phyloP scores from a whole-genome alignment of 1,140 invertebrate genomes.

The Apis florea region DNA sequence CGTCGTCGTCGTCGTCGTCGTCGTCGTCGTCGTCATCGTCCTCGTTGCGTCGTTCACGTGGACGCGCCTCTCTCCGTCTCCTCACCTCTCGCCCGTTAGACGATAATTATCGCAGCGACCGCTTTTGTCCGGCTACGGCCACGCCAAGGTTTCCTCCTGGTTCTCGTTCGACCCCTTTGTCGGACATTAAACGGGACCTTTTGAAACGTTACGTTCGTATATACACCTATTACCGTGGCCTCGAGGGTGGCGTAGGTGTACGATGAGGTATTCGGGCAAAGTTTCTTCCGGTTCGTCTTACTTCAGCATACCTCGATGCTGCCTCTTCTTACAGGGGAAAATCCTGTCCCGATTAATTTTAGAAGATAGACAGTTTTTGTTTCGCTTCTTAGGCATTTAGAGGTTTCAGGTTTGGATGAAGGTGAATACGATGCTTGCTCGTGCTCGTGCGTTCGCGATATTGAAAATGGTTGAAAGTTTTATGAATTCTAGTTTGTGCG shows the following conservation, averaged over 20 bases:
- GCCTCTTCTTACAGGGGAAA: neutral
- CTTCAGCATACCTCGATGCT: neutral
- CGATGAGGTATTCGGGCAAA: constrained; percentile 5
- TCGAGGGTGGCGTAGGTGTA: constrained; percentile 4
- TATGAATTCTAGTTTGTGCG: too few species aligned
- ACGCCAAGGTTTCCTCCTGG: constrained; percentile 61
- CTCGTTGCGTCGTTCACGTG: constrained; percentile 59
- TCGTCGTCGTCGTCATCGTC: neutral
- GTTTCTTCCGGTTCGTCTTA: neutral
- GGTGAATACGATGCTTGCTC: too few species aligned
- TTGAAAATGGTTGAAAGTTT: too few species aligned
- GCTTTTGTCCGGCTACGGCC: constrained; percentile 70
- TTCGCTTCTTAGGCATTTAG: too few species aligned
- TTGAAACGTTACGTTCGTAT: constrained; percentile 60
- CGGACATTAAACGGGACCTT: constrained; percentile 52
- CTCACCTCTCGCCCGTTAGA: constrained; percentile 55
- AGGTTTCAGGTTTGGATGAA: too few species aligned
- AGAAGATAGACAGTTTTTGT: too few species aligned
- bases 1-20: neutral
- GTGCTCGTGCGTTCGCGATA: too few species aligned
- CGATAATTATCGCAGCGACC: constrained; percentile 73
- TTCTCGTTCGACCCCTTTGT: constrained; percentile 67
- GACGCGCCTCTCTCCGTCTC: constrained; percentile 46
- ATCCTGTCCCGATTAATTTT: neutral
- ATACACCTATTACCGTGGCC: constrained; percentile 35